Percentiles rank a stretch among this genome's conserved stretches.
phyloP scores from a whole-genome alignment of 2,113 vertebrate genomes.

The Pangasianodon gigas region DNA sequence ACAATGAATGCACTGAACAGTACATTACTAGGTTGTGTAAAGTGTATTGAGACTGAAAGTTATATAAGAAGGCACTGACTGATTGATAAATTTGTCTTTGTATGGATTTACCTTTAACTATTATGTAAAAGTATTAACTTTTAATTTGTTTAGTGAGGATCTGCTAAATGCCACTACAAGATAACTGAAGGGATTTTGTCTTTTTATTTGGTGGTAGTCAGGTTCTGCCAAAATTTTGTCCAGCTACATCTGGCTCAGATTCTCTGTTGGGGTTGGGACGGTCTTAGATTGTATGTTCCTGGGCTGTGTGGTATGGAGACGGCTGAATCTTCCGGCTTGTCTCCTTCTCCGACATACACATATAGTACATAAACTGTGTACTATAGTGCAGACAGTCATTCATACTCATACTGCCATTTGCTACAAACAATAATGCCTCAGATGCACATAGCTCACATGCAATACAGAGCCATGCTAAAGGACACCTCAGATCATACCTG shows the following conservation, averaged over 20 bases:
- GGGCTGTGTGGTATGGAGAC: not conserved
- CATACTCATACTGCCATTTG: not conserved
- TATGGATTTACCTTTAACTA: not conserved
- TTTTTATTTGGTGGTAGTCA: not conserved
- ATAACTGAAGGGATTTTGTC: not conserved
- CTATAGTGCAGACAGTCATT: not conserved
- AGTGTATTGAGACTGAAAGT: not conserved
- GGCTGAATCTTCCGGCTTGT: not conserved
- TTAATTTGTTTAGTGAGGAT: not conserved
- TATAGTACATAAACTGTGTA: not conserved
- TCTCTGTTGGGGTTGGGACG: not conserved
- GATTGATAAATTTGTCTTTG: not conserved
- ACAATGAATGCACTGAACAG: not conserved
- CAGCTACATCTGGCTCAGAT: not conserved
- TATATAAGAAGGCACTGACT: not conserved
- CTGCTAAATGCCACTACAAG: not conserved
- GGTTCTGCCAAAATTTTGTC: not conserved
- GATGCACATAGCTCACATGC: not conserved
- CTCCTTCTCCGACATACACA: not conserved
- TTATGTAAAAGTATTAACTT: not conserved
- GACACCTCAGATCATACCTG: not conserved
- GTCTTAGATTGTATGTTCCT: not conserved
- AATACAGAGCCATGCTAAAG: not conserved
- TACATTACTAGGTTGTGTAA: not conserved
- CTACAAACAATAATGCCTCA: not conserved